Base-by-base conservation (phyloP, 1,140 invertebrate genomes). In the Pseudomyrmex sp. region DNA sequence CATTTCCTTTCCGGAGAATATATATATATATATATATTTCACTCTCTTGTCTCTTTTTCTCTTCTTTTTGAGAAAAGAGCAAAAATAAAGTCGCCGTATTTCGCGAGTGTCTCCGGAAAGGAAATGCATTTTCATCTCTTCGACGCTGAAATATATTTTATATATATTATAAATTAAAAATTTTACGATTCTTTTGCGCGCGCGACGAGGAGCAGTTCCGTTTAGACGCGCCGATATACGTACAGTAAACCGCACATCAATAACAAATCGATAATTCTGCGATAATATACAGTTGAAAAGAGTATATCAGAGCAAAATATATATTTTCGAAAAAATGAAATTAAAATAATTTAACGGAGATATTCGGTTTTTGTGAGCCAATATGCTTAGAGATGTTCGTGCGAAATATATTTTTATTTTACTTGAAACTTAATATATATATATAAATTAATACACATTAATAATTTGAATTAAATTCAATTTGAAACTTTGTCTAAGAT, bases 1-100 rank as follows among this genome's bases (percentile, higher is more conserved):
- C 23, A 70, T 50, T 80, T 70, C 48, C 23, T 44, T 59, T 26
- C 48, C 44, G 15, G 15, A 61, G 62, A n/a, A n/a, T n/a, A 35
- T 35, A 35, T 7, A 44, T 58, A 15, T 23, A 35, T 59, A 35
- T 35, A 35, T 7, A 44, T 58, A 15, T 46, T 50, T 59, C 12
- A 7, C 26, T 46, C 10, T 20, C 0, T 26, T 12, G 9, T 61
- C 50, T 46, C 10, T 44, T 66, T 12, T 79, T 46, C 44, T 4
- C 26, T 59, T 5, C 20, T 10, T 23, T 58, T 35, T 46, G 63
- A 4, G 46, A 46, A 15, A 65, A 79, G 69, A 59, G 26, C 5
- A 58, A 20, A 65, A 52, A 20, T 35, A 20, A 50, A 35, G 58
- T 12, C 46, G 4, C 10, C 7, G 15, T 9, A 2, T 48, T 65